Percentiles rank a stretch among this genome's conserved stretches.
These are phyloP conservation scores for Tachina lurida DNA, from an alignment of 2,888 invertebrate genomes.

Conservation along the genomic window DNA sequence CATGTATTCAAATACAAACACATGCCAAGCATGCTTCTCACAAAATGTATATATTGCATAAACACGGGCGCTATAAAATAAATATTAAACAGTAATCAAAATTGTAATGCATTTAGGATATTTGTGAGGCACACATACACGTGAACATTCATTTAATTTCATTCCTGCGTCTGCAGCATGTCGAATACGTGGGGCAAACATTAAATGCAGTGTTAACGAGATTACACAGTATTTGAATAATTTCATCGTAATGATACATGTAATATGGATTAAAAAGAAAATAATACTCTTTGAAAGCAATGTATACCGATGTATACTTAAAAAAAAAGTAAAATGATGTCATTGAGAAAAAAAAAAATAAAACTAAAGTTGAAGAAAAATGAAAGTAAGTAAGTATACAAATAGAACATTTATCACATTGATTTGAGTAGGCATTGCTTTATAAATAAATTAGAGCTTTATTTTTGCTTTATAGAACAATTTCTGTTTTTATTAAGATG, in stretches of 20 bases:
- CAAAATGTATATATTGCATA: slow-evolving; percentile 52
- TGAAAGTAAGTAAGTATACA: no score
- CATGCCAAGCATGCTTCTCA: slow-evolving; percentile 32
- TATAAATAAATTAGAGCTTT: no score
- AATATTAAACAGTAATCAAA: slow-evolving; percentile 63
- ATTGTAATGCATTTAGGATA: slow-evolving; percentile 57
- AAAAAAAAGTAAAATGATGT: not conserved
- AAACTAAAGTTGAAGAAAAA: not conserved
- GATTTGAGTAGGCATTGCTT: no score
- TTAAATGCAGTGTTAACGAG: slow-evolving; percentile 64
- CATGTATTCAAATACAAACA: slow-evolving; percentile 5
- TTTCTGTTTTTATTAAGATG: no score
- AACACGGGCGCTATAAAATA: slow-evolving; percentile 59
- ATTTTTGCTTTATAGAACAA: no score
- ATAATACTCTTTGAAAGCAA: not conserved
- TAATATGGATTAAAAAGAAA: not conserved
- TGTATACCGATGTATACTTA: slow-evolving; percentile 5
- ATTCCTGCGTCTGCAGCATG: not conserved
- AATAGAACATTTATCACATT: no score
- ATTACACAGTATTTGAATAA: slow-evolving; percentile 63
- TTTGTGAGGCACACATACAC: not conserved
- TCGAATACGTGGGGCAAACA: slow-evolving; percentile 40
- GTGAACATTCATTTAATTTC: not conserved
- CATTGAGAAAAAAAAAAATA: not conserved
- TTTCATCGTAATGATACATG: slow-evolving; percentile 47